Evolutionary conservation across 2,888 invertebrate species (phyloP).

Genomic region (Mythimna loreyi): DNA sequence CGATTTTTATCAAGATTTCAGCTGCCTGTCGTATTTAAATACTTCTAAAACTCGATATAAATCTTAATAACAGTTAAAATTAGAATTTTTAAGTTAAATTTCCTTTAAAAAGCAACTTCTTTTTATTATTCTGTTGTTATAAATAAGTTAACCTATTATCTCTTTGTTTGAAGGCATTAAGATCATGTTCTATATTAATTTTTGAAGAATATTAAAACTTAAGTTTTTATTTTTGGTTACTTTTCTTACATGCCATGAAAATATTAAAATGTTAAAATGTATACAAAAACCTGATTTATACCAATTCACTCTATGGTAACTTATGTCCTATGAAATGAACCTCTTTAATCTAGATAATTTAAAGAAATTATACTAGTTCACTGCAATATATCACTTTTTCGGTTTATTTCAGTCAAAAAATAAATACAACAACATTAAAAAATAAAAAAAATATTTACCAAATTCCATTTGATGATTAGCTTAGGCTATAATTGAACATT

Average conservation of each 20-base stretch:
- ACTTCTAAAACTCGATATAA: neutral
- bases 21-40: conserved; percentile 4
- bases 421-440: no score
- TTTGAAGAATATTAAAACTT: neutral
- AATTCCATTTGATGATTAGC: no score
- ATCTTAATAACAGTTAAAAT: neutral
- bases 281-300: neutral
- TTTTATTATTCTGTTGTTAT: conserved; percentile 3
- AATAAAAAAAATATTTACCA: no score
- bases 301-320: neutral
- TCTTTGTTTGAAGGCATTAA: conserved; percentile 26
- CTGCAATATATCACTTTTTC: no score
- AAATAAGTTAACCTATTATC: conserved; percentile 11
- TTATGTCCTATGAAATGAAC: neutral
- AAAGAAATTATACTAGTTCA: no score
- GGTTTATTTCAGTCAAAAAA: no score
- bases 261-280: neutral
- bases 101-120: neutral
- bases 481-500: no score
- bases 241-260: neutral
- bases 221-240: neutral
- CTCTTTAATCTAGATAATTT: no score
- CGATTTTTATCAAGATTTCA: conserved; percentile 11
- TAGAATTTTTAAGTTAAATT: neutral
- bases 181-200: neutral